Conservation (phyloP, 2,888 invertebrate species). For the Drosophila rellima region DNA sequence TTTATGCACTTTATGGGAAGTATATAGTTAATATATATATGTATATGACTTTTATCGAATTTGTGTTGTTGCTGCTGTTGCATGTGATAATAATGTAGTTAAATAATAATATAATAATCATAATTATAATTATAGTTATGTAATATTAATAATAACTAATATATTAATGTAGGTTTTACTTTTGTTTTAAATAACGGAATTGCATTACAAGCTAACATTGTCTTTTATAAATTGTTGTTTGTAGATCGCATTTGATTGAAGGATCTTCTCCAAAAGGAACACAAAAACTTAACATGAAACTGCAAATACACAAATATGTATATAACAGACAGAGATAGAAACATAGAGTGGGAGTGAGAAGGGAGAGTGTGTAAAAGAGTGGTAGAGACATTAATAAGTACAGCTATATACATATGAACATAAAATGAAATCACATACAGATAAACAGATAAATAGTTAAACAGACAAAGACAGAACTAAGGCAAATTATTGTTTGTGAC, state of each 20-base stretch:
- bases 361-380: neutral
- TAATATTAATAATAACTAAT: conserved; percentile 41
- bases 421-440: conserved; percentile 2
- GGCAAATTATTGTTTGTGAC: neutral
- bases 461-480: conserved; percentile 2
- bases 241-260: conserved; percentile 33
- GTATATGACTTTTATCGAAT: conserved; percentile 67
- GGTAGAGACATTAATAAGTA: conserved; percentile 5
- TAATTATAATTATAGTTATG: conserved; percentile 31
- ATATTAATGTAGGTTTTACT: conserved; percentile 28
- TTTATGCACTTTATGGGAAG: conserved; percentile 25
- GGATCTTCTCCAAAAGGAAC: conserved; percentile 17
- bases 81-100: conserved; percentile 51
- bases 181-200: conserved; percentile 56
- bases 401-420: conserved; percentile 14
- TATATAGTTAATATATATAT: conserved; percentile 10
- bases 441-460: neutral
- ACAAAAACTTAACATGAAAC: conserved; percentile 12
- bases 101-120: conserved; percentile 32
- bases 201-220: conserved; percentile 71
- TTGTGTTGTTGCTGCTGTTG: conserved; percentile 45
- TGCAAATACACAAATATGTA: conserved; percentile 3
- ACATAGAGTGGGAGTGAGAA: neutral
- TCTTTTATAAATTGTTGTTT: conserved; percentile 72
- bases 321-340: neutral